Evolutionary conservation across 2,888 invertebrate species (phyloP), one percentile per base, ranked within the genome.

Genomic region (Tinea trinotella): DNA sequence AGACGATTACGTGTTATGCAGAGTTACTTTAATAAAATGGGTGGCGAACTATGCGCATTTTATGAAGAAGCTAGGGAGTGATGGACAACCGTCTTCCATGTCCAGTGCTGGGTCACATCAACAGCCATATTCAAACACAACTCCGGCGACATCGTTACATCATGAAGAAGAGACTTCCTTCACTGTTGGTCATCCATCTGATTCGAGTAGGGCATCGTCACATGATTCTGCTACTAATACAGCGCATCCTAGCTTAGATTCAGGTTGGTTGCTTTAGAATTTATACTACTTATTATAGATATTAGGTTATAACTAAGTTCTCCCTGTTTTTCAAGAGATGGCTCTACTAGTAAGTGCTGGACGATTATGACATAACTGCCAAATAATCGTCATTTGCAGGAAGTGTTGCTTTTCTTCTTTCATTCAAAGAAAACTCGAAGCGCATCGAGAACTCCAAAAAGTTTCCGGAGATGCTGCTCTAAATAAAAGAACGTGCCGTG

Each of bases 1-100:
- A 69, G 90, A 87, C 66, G 89, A 91, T 76, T 89, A 88, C 71
- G 83, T 90, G 12, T 68, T 89, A 46, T 96, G 95, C 67, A 90
- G 96, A 61, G 96, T 97, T 35, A 92, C 92, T 4, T 85, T 97
- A 30, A 93, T 97, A 59, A 94, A 95, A 74, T 97, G 97, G 97
- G 88, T 97, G 15, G 93, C 94, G 0, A 93, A 89, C 63, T 95
- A 93, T 64, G 93, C 93, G 1, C 94, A 95, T 68, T 91, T 93
- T 60, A 89, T 91, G 60, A 91, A 90, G 71, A 90, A 88, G 61
- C 87, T 87, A 57, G 85, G 87, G 56, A 85, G 81, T 53, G 87
- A 87, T 17, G 82, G 83, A 0, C 84, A 83, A 58, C 83, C 84
- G 0, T 82, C 86, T 0, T 86, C 86, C 0, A 80, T 85, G 73